A percentile compares a stretch with the other conserved stretches of the same genome.
phyloP scores from a whole-genome alignment of 2,113 vertebrate species.

The Hippocampus mohnikei region DNA sequence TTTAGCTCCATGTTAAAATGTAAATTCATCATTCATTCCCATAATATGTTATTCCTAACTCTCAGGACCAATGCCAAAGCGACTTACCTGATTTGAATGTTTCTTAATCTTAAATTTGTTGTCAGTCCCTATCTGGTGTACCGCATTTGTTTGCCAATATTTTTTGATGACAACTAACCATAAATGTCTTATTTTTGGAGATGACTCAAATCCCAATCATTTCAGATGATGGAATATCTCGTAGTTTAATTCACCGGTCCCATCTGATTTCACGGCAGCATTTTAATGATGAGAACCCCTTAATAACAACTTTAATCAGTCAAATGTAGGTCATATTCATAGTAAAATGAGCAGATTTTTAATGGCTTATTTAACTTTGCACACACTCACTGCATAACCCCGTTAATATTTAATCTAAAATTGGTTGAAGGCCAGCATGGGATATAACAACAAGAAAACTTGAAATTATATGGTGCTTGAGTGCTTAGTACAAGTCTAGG shows the following conservation, averaged over 20 bases:
- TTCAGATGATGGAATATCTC: not conserved
- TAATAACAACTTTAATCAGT: constrained; percentile 48
- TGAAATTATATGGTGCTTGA: not conserved
- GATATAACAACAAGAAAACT: not conserved
- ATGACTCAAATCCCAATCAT: not conserved
- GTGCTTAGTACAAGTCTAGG: constrained; percentile 4
- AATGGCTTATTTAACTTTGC: constrained; percentile 38
- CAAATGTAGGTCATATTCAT: constrained; percentile 48
- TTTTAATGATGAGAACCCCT: constrained; percentile 56
- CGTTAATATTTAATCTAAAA: constrained; percentile 18
- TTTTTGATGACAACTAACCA: not conserved
- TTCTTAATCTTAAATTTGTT: too few relatives aligned
- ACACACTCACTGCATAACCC: constrained; percentile 24
- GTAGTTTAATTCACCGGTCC: constrained; percentile 9
- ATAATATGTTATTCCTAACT: too few relatives aligned
- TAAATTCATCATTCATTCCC: too few relatives aligned
- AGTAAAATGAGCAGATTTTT: constrained; percentile 20
- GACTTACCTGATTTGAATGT: too few relatives aligned
- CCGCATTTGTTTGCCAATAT: not conserved
- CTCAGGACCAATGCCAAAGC: too few relatives aligned
- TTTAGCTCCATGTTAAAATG: too few relatives aligned
- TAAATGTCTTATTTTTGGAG: not conserved
- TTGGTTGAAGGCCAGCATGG: constrained; percentile 14
- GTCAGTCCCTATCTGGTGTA: too few relatives aligned
- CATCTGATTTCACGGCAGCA: constrained; percentile 54